phyloP scores from a whole-genome alignment of 2,113 vertebrate species.

The Acanthochromis polyacanthus region DNA sequence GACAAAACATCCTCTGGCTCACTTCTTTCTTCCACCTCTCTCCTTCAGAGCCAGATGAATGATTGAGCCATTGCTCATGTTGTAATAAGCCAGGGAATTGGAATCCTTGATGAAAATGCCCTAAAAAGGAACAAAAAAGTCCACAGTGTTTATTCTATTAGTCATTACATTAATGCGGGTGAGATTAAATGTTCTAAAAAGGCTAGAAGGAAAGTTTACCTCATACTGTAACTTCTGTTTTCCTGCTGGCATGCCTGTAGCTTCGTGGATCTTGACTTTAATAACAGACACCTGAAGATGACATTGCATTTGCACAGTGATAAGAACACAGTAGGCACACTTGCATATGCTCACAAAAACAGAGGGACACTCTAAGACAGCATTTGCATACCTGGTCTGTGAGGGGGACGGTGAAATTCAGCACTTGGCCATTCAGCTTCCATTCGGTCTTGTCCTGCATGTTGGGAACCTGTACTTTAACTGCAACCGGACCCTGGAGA shows the following conservation, averaged over 20 bases:
- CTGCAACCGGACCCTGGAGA: slow-evolving; percentile 93
- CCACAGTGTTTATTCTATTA: not conserved
- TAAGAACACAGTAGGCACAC: not conserved
- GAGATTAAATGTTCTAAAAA: not conserved
- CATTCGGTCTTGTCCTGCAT: slow-evolving; percentile 99
- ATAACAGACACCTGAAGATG: slow-evolving; percentile 95
- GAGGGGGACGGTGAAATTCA: slow-evolving; percentile 96
- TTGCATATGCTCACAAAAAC: not conserved
- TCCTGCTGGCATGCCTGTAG: slow-evolving; percentile 97
- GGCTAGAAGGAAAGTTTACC: slow-evolving; percentile 77
- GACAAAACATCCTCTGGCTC: slow-evolving; percentile 49
- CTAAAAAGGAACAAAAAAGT: slow-evolving; percentile 80
- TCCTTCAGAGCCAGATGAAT: slow-evolving; percentile 98
- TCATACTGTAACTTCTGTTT: slow-evolving; percentile 99
- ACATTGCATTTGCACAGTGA: slow-evolving; percentile 2
- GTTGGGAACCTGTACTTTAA: slow-evolving; percentile 99
- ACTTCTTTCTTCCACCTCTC: slow-evolving; percentile 98
- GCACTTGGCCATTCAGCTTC: slow-evolving; percentile 95
- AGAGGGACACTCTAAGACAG: not conserved
- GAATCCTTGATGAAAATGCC: slow-evolving; percentile 99
- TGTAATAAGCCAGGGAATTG: slow-evolving; percentile 98
- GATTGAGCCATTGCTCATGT: slow-evolving; percentile 94
- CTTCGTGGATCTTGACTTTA: slow-evolving; percentile 99
- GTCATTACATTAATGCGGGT: not conserved
- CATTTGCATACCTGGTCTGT: slow-evolving; percentile 91